Evolutionary conservation across 1,140 invertebrate genomes (phyloP).

Genomic region (Drosophila cardini): DNA sequence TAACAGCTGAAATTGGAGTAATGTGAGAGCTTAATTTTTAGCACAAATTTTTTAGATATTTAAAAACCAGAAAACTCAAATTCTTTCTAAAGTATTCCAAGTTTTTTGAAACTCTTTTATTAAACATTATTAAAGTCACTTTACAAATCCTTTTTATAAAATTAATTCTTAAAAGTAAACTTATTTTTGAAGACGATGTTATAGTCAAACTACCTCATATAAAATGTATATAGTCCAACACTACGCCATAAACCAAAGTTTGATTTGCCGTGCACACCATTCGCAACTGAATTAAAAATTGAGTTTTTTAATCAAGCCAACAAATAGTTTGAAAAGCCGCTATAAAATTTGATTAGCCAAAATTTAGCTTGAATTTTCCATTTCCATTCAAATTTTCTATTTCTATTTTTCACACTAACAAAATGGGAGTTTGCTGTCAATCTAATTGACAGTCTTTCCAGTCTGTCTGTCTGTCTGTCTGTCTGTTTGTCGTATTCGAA

Average conservation of each 20-base stretch:
- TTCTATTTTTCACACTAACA: conserved; percentile 17
- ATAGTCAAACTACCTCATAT: not conserved
- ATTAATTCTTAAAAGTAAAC: no score
- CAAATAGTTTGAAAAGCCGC: conserved; percentile 62
- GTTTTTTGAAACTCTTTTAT: no score
- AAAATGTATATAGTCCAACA: not conserved
- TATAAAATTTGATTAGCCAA: conserved; percentile 57
- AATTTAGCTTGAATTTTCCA: conserved; percentile 24
- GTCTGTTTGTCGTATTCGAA: not conserved
- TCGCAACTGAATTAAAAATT: conserved; percentile 76
- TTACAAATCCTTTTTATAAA: no score
- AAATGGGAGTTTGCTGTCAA: not conserved
- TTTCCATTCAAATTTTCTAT: conserved; percentile 1
- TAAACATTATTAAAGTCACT: no score
- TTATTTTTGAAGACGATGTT: no score
- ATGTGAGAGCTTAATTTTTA: no score
- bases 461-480: not conserved
- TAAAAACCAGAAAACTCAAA: no score
- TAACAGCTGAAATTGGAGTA: not conserved
- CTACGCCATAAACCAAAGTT: not conserved
- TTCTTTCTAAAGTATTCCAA: no score
- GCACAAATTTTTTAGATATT: no score
- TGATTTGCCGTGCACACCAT: conserved; percentile 8
- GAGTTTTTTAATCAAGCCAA: conserved; percentile 73
- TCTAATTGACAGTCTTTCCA: conserved; percentile 14